Evolutionary conservation across 2,888 invertebrate species (phyloP).

Genomic region (Tinea pellionella): DNA sequence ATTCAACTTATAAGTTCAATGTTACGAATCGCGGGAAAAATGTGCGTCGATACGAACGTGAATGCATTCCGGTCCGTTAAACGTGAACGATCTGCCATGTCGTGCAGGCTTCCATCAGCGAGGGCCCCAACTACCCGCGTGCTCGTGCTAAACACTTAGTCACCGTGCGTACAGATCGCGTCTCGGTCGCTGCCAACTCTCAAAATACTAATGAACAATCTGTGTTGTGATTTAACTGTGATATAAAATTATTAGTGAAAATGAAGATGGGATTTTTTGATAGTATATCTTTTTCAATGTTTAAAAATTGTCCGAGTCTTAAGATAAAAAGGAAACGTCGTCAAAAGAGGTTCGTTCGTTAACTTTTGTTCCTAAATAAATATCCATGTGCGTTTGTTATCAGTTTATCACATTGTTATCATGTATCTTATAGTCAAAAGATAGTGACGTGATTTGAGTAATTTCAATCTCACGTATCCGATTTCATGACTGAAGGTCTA

Average conservation of each 20-base stretch:
- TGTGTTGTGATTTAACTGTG: conserved; percentile 20
- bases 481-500: no score
- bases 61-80: conserved; percentile 1
- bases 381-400: conserved; percentile 10
- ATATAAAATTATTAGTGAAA: conserved; percentile 16
- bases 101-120: conserved; percentile 3
- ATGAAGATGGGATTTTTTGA: conserved; percentile 27
- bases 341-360: conserved; percentile 27
- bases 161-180: conserved; percentile 37
- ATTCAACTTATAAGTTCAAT: conserved; percentile 4
- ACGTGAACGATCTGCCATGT: neutral
- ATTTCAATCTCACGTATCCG: no score
- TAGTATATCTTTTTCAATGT: conserved; percentile 48
- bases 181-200: conserved; percentile 21
- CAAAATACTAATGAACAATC: neutral
- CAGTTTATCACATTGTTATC: conserved; percentile 4
- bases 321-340: conserved; percentile 36
- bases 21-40: neutral
- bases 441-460: neutral
- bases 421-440: neutral
- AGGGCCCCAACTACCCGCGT: neutral
- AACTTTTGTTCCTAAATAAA: neutral
- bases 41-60: neutral
- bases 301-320: conserved; percentile 54
- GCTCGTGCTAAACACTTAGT: conserved; percentile 39